Base-by-base conservation (phyloP, 2,797 vertebrate genomes). In the Coregonus suidteri region DNA sequence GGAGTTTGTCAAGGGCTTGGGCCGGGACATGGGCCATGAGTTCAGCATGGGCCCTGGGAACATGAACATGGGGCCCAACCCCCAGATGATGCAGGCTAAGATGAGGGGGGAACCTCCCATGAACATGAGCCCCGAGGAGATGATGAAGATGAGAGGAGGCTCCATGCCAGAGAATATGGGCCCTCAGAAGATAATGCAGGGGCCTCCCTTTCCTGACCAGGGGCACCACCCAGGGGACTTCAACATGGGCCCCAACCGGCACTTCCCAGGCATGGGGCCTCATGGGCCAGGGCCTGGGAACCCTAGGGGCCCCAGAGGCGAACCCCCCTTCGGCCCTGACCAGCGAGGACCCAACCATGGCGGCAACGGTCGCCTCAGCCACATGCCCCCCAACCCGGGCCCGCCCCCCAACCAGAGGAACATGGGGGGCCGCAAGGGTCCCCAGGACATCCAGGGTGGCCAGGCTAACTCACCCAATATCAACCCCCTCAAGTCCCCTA, bases 391-490 rank as follows among this genome's bases (percentile, higher is more conserved):
- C 88, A 94, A 88, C 84, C 92, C 96, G 75, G 96, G 96, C 79
- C 91, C 95, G 84, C 88, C 93, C 87, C 92, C 94, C 90, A 93
- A 94, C 91, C 90, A 95, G 92, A 94, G 95, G 37, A 64, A 64
- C 59, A 64, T 64, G 59, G 59, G 20, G 11, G 96, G 96, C 76
- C 97, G 98, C 67, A 99, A 99, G 88, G 97, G 97, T 83, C 89
- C 98, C 90, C 94, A 99, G 83, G 96, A 96, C 14, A 96, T 97
- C 81, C 95, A 97, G 74, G 93, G 94, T 31, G 92, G 96, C 78
- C 97, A 97, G 77, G 97, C 96, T 84, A 97, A 97, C 91, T 99
- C 98, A n/a, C 98, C 98, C 16, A 98, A 95, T 78, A 94, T 99
- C 81, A 99, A 99, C 90, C 97, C 97, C 16, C 94, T 99, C 1